These are phyloP conservation scores for Haliclona indistincta DNA, from an alignment of 37 sponge, comb jelly and placozoan species.

Conservation along the genomic window DNA sequence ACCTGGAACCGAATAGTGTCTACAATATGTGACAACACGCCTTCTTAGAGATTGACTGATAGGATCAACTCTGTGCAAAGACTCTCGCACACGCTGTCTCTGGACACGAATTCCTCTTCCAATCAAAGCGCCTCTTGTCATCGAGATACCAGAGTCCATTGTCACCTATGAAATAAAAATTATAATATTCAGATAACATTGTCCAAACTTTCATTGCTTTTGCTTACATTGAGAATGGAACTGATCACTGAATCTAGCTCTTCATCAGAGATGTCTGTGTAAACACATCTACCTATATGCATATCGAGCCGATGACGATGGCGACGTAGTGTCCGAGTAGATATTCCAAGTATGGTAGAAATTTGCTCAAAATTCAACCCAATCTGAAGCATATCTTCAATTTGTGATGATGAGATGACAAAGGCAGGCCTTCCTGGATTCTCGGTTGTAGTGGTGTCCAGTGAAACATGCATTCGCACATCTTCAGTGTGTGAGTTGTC, in stretches of 20 bases:
- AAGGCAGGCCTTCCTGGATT: constrained; percentile 14
- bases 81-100: not conserved
- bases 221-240: not conserved
- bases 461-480: too few species aligned
- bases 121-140: constrained; percentile 3
- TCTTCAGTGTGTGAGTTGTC: too few species aligned
- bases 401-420: not conserved
- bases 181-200: not conserved
- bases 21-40: not conserved
- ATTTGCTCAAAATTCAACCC: constrained; percentile 2
- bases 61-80: constrained; percentile 14
- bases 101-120: constrained; percentile 3
- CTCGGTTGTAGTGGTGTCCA: not conserved
- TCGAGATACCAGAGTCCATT: not conserved
- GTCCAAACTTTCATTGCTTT: not conserved
- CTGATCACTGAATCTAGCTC: constrained; percentile 1
- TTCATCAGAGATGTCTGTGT: constrained; percentile 15
- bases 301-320: not conserved
- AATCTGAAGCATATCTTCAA: constrained; percentile 18
- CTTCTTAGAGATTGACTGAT: constrained; percentile 9
- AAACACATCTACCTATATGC: not conserved
- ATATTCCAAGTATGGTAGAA: constrained; percentile 5
- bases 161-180: constrained; percentile 5
- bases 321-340: constrained; percentile 4
- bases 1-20: constrained; percentile 16